These are phyloP conservation scores for Meloe dianella DNA, from an alignment of 2,888 invertebrate species.

Conservation along the genomic window DNA sequence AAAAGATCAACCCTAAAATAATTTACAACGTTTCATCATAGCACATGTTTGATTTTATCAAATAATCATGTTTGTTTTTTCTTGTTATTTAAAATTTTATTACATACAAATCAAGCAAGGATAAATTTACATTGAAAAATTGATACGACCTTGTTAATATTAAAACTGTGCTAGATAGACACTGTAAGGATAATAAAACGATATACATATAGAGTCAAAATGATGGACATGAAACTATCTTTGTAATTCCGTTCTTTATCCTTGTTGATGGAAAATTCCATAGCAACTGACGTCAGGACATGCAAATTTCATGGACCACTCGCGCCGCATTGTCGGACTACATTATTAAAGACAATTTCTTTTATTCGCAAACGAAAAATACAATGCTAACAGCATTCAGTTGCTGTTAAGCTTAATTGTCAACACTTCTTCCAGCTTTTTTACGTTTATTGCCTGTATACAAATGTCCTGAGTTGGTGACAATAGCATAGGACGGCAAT, in stretches of 20 bases:
- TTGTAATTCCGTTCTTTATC: conserved; percentile 45
- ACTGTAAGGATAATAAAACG: conserved; percentile 45
- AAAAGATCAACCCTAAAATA: conserved; percentile 13
- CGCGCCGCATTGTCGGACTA: conserved; percentile 47
- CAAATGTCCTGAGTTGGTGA: conserved; percentile 45
- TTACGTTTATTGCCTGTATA: conserved; percentile 51
- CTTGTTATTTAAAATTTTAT: background rate
- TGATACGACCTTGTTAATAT: conserved; percentile 23
- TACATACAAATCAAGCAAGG: background rate
- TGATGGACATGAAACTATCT: conserved; percentile 35
- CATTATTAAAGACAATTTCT: conserved; percentile 56
- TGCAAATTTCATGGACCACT: conserved; percentile 51
- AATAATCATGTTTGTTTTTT: background rate
- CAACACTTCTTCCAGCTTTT: conserved; percentile 52
- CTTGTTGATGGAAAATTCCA: conserved; percentile 29
- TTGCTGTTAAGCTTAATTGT: conserved; percentile 56
- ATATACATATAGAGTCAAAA: conserved; percentile 32
- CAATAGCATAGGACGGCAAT: conserved; percentile 43
- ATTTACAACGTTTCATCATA: conserved; percentile 1
- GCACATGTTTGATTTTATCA: conserved; percentile 1
- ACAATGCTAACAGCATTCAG: conserved; percentile 41
- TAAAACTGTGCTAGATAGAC: conserved; percentile 20
- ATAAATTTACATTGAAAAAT: conserved; percentile 10
- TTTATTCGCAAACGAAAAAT: conserved; percentile 49
- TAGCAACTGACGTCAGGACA: conserved; percentile 45